Percentiles rank a stretch among this genome's conserved stretches.
phyloP scores from a whole-genome alignment of 2,113 vertebrate species.

The Xiphias gladius region DNA sequence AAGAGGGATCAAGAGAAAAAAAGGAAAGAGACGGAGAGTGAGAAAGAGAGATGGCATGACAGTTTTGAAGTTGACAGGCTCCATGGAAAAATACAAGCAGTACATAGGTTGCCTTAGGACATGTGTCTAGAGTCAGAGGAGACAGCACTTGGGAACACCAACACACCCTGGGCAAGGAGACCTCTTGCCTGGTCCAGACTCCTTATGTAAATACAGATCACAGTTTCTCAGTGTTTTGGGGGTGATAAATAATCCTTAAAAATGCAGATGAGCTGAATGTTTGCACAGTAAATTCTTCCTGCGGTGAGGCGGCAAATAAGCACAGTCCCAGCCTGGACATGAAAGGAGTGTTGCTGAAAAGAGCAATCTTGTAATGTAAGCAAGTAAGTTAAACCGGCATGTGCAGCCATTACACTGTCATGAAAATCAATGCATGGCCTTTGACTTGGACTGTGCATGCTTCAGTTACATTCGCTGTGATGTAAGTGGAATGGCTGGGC shows the following conservation, averaged over 20 bases:
- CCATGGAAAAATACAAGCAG: constrained; percentile 45
- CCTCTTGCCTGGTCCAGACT: constrained; percentile 56
- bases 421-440: constrained; percentile 64
- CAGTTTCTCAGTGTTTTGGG: constrained; percentile 41
- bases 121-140: constrained; percentile 51
- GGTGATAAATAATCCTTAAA: constrained; percentile 42
- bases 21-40: constrained; percentile 3
- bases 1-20: constrained; percentile 29
- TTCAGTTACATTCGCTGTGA: constrained; percentile 40
- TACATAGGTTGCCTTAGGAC: constrained; percentile 64
- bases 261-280: constrained; percentile 33
- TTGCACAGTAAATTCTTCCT: constrained; percentile 12
- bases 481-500: constrained; percentile 9
- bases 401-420: constrained; percentile 51
- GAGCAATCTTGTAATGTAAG: constrained; percentile 34
- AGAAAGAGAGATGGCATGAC: constrained; percentile 47
- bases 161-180: constrained; percentile 76
- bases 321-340: not conserved
- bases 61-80: constrained; percentile 65
- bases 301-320: not conserved
- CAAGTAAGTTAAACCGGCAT: constrained; percentile 46
- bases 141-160: constrained; percentile 48
- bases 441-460: constrained; percentile 47
- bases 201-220: constrained; percentile 73
- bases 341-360: not conserved